A percentile compares a stretch with the other conserved stretches of the same genome.
Conservation (phyloP, 2,113 vertebrate species). For the Scophthalmus maximus region DNA sequence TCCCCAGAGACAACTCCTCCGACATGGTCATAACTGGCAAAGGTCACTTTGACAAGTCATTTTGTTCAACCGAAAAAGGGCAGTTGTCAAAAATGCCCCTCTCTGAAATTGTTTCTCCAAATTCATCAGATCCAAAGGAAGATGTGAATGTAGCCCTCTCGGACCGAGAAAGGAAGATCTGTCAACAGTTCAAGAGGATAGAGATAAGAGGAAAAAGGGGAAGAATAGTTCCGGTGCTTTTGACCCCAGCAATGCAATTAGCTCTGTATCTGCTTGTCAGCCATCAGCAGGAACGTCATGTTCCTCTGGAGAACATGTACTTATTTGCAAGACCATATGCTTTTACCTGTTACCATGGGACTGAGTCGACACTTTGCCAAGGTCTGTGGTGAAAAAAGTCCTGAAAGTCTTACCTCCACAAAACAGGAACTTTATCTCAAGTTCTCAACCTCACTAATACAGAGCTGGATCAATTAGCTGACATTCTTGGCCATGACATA, state of each 20-base stretch:
- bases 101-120: slow-evolving; percentile 29
- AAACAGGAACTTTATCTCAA: slow-evolving; percentile 48
- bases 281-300: slow-evolving; percentile 34
- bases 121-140: background rate
- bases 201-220: slow-evolving; percentile 49
- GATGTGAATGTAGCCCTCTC: background rate
- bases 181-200: slow-evolving; percentile 49
- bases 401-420: slow-evolving; percentile 37
- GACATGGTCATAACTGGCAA: slow-evolving; percentile 41
- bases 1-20: background rate
- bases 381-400: slow-evolving; percentile 37
- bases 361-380: slow-evolving; percentile 43
- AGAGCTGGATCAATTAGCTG: slow-evolving; percentile 29
- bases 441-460: slow-evolving; percentile 53
- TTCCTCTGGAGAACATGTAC: slow-evolving; percentile 22
- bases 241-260: slow-evolving; percentile 54
- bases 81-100: slow-evolving; percentile 56
- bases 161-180: background rate
- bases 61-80: slow-evolving; percentile 30
- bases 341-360: slow-evolving; percentile 28
- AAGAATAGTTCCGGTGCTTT: slow-evolving; percentile 41
- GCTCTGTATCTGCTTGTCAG: slow-evolving; percentile 51
- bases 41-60: no score
- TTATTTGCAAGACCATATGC: slow-evolving; percentile 38
- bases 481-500: slow-evolving; percentile 7